Evolutionary conservation across 2,113 vertebrate genomes (phyloP), one percentile per base, ranked within the genome.

Genomic region (Erinaceus europaeus): DNA sequence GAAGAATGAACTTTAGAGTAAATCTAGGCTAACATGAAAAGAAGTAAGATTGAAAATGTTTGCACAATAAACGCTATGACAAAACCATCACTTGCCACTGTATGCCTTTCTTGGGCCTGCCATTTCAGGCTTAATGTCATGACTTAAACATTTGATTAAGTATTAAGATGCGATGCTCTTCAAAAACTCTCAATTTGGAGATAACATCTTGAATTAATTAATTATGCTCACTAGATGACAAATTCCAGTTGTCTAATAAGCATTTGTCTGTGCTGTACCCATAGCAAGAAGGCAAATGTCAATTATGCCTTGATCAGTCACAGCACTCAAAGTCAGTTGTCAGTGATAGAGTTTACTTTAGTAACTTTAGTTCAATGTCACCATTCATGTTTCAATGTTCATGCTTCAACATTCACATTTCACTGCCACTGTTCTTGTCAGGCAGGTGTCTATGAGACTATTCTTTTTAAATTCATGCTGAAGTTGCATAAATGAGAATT

Each of bases 101-200:
- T 32, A 32, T 61, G 21, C 9, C 11, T 42, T 36, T 38, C 13
- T 52, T 11, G 23, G n/a, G 27, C 17, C 38, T 12, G 27, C 25
- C 4, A 32, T 7, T 18, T 87, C 52, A 69, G 65, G 71, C 40
- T 89, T 77, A 68, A 89, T 42, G 13, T 55, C 38, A 40, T 8
- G 20, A 52, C 25, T 84, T 68, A 72, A n/a, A 2, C 21, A 21
- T 15, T 59, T 75, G 52, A 59, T 32, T 86, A 69, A 86, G 55
- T 64, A 84, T 5, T 42, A 42, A 67, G 42, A 23, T 91, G 71
- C 77, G 13, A n/a, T 76, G 17, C 55, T 89, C 74, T 90, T 92
- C 14, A 36, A 74, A 84, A 93, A 38, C 62, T 80, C 29, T 86
- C 44, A 89, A 53, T 57, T 27, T 89, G 72, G 78, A 89, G 83